Conservation (phyloP, 2,888 invertebrate species). For the Pogonocherus hispidulus region DNA sequence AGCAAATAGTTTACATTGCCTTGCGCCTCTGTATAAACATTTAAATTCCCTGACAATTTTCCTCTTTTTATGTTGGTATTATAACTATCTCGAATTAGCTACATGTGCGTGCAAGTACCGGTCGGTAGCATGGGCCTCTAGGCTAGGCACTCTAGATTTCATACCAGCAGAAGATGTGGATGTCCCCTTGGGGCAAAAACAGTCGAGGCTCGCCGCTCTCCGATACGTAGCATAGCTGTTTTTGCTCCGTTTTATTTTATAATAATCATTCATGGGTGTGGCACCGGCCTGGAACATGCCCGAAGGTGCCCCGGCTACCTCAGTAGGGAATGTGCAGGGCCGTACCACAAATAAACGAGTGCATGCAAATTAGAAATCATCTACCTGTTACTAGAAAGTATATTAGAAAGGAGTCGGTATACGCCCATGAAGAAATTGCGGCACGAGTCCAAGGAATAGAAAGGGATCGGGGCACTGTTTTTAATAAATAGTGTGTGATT, state of each 20-base stretch:
- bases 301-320: conserved; percentile 31
- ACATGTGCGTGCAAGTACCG: conserved; percentile 47
- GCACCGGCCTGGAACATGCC: conserved; percentile 38
- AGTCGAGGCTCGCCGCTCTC: conserved; percentile 42
- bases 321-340: conserved; percentile 37
- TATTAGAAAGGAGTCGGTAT: conserved; percentile 12
- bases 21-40: conserved; percentile 34
- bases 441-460: background rate
- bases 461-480: conserved; percentile 1
- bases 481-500: background rate
- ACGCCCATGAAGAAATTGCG: conserved; percentile 13
- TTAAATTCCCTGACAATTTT: conserved; percentile 30
- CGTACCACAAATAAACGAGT: conserved; percentile 29
- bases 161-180: conserved; percentile 45
- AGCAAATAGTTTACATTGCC: too few relatives aligned
- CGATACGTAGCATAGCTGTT: conserved; percentile 41
- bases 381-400: conserved; percentile 17
- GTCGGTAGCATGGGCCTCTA: conserved; percentile 48
- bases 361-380: conserved; percentile 26
- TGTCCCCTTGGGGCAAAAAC: conserved; percentile 41
- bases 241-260: conserved; percentile 54
- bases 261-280: conserved; percentile 54
- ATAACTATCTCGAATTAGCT: conserved; percentile 40
- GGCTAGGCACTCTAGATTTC: conserved; percentile 49
- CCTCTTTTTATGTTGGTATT: conserved; percentile 36